Conservation (phyloP, 2,888 invertebrate species). For the Sphaerophoria rueppellii region DNA sequence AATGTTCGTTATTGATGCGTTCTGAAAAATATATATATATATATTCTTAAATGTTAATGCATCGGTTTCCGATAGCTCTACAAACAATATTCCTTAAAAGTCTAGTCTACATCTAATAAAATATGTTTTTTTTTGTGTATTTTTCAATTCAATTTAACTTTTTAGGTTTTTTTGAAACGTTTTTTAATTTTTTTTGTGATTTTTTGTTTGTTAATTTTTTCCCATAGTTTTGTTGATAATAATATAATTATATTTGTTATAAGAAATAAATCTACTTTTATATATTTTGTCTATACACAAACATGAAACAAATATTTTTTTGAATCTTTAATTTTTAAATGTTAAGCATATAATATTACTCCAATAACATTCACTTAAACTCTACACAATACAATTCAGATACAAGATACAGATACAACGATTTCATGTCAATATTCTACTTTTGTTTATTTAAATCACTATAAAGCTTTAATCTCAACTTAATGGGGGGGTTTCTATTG, state of each 20-base stretch:
- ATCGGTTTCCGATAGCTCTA: not conserved
- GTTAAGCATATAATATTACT: slow-evolving; percentile 42
- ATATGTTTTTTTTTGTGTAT: slow-evolving; percentile 32
- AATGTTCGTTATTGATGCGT: slow-evolving; percentile 27
- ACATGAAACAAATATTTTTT: slow-evolving; percentile 47
- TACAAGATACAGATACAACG: slow-evolving; percentile 1
- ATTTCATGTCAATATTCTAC: not conserved
- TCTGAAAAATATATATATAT: slow-evolving; percentile 38
- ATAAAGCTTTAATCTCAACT: slow-evolving; percentile 37
- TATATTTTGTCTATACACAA: slow-evolving; percentile 8
- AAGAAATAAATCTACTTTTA: slow-evolving; percentile 5
- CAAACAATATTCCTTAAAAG: slow-evolving; percentile 17
- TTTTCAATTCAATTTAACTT: slow-evolving; percentile 39
- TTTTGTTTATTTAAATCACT: slow-evolving; percentile 33
- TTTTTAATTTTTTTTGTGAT: slow-evolving; percentile 38
- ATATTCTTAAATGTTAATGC: not conserved
- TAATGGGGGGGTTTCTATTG: slow-evolving; percentile 8
- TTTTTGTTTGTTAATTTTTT: slow-evolving; percentile 39
- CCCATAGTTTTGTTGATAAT: slow-evolving; percentile 37
- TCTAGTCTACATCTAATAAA: not conserved
- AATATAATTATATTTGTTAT: slow-evolving; percentile 27
- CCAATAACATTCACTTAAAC: slow-evolving; percentile 52
- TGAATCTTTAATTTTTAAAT: slow-evolving; percentile 46
- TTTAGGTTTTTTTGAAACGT: slow-evolving; percentile 48
- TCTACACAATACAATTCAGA: slow-evolving; percentile 44